A percentile compares a stretch with the other conserved stretches of the same genome.
These are phyloP conservation scores for Hippolais icterina DNA, from an alignment of 2,113 vertebrate genomes.

Conservation along the genomic window DNA sequence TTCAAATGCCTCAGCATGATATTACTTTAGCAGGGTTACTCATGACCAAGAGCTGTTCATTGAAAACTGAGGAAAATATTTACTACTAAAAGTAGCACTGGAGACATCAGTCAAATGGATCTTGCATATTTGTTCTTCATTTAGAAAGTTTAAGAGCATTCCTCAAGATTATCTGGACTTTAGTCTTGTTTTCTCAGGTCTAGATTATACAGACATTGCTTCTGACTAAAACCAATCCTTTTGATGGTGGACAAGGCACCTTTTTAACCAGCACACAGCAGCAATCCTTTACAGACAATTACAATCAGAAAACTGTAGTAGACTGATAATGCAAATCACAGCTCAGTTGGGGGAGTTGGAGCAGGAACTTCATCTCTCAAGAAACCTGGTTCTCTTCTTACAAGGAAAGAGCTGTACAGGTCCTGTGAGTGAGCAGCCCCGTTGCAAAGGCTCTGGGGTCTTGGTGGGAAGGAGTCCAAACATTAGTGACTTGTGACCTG, in stretches of 20 bases:
- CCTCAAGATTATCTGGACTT: neutral
- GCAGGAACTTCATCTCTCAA: neutral
- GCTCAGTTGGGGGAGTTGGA: neutral
- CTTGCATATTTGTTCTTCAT: neutral
- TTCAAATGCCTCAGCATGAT: neutral
- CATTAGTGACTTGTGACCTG: neutral
- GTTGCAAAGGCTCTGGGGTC: neutral
- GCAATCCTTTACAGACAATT: neutral
- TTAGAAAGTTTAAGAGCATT: neutral
- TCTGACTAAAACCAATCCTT: neutral
- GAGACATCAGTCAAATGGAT: neutral
- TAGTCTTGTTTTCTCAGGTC: neutral
- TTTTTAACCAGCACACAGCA: neutral
- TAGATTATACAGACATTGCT: neutral
- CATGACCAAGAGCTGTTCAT: neutral
- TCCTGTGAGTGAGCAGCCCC: neutral
- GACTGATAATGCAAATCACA: neutral
- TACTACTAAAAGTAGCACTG: neutral
- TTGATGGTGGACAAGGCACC: neutral
- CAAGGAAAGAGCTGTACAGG: neutral
- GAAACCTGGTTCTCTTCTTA: neutral
- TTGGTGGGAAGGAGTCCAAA: neutral
- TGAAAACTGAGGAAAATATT: neutral
- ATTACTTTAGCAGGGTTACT: neutral
- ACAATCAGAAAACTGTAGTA: accelerated